Conservation (phyloP, 2,113 vertebrate species). For the Smithornis capensis region DNA sequence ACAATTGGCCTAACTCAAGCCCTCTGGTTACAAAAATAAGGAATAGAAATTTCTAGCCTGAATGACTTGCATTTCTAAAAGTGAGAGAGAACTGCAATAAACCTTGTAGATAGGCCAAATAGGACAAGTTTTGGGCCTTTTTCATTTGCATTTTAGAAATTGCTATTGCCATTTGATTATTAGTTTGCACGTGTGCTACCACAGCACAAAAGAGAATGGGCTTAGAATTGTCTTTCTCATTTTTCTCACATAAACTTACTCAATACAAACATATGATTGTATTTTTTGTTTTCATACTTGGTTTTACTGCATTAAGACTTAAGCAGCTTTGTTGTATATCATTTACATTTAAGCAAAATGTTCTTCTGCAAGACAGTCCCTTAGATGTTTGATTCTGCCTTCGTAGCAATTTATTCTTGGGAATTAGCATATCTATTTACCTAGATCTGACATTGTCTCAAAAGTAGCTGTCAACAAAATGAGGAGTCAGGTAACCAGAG, state of each 20-base stretch:
- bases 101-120: not conserved
- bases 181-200: not conserved
- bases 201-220: not conserved
- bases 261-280: not conserved
- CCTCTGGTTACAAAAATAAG: not conserved
- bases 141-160: not conserved
- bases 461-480: not conserved
- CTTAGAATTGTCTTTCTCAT: not conserved
- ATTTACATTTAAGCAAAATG: not conserved
- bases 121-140: not conserved
- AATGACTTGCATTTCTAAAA: not conserved
- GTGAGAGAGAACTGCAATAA: not conserved
- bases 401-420: not conserved
- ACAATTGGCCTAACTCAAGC: not conserved
- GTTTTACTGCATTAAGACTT: not conserved
- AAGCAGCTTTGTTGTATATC: not conserved
- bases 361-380: not conserved
- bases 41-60: not conserved
- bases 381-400: not conserved
- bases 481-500: not conserved
- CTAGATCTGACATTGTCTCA: not conserved
- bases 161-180: not conserved
- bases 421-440: not conserved
- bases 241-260: not conserved
- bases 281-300: not conserved